These are phyloP conservation scores for Belonocnema kinseyi DNA, from an alignment of 1,140 invertebrate genomes.

Conservation along the genomic window DNA sequence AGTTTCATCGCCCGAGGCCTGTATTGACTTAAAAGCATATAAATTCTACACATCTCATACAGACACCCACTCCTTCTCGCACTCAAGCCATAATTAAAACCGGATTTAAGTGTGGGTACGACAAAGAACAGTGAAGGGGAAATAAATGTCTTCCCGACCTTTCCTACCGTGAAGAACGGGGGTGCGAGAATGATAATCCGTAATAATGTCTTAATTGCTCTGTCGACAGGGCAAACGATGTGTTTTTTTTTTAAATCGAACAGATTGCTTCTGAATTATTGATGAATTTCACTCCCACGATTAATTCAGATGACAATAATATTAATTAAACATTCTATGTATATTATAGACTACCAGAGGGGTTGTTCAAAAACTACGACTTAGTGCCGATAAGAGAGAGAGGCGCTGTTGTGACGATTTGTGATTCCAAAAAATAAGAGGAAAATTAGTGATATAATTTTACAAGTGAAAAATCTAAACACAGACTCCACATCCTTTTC, in stretches of 20 bases:
- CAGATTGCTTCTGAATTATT: conserved; percentile 28
- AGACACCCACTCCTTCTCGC: not conserved
- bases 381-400: too few relatives aligned
- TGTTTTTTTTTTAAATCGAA: conserved; percentile 2
- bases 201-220: conserved; percentile 23
- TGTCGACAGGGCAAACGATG: not conserved
- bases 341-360: not conserved
- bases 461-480: too few relatives aligned
- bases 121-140: not conserved
- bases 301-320: not conserved
- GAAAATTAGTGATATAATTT: too few relatives aligned
- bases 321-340: not conserved
- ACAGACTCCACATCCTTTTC: too few relatives aligned
- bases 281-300: not conserved
- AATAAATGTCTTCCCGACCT: too few relatives aligned
- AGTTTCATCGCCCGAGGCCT: not conserved
- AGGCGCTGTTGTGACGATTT: too few relatives aligned
- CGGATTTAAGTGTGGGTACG: not conserved
- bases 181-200: conserved; percentile 10
- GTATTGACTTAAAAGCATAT: not conserved
- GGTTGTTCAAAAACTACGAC: too few relatives aligned
- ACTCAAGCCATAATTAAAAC: conserved; percentile 11
- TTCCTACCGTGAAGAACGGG: not conserved
- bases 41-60: not conserved
- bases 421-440: too few relatives aligned